Evolutionary conservation across 2,113 vertebrate species (phyloP), one percentile per base, ranked within the genome.

Genomic region (Protobothrops mucrosquamatus): DNA sequence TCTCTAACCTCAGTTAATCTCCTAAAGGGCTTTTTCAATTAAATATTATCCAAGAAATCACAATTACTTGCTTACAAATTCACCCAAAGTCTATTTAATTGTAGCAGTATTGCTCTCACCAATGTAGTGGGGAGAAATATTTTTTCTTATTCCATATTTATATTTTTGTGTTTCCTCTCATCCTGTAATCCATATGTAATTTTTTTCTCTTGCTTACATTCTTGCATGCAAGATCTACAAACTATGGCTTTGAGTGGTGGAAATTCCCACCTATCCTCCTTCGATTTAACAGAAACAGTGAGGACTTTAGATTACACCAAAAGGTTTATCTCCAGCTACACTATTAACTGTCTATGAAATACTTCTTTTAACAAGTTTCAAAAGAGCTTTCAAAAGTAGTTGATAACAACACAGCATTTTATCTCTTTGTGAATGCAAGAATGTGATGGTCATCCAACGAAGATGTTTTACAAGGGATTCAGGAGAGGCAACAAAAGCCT

Each of bases 61-160:
- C 89, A 89, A 94, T 96, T 96, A 93, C 93, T 95, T 96, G 61
- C 81, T 94, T 81, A 97, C 56, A 86, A 94, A 90, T 93, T 97
- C 55, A 93, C 23, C 18, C 57, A 88, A 96, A 93, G 48, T 94
- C 69, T 93, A 0, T 89, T 87, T 94, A 87, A 93, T 87, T 85
- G 74, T 93, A 22, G 23, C 85, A 93, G 1, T 46, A 74, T 54
- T 92, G 18, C 46, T 95, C 93, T 96, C 54, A 89, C 34, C 46
- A 34, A 92, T 93, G 81, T 74, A 89, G 23, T 92, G 29, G 4
- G 43, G 57, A 94, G 81, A 95, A 94, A 95, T 86, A 94, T 93
- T 6, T n/a, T n/a, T 93, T 85, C 92, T 52, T 29, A 85, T 52
- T 64, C 46, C 92, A 39, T 89, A 95, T 74, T 14, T 12, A n/a